These are phyloP conservation scores for Poecile montanus DNA, from an alignment of 2,797 vertebrate genomes.

Conservation along the genomic window DNA sequence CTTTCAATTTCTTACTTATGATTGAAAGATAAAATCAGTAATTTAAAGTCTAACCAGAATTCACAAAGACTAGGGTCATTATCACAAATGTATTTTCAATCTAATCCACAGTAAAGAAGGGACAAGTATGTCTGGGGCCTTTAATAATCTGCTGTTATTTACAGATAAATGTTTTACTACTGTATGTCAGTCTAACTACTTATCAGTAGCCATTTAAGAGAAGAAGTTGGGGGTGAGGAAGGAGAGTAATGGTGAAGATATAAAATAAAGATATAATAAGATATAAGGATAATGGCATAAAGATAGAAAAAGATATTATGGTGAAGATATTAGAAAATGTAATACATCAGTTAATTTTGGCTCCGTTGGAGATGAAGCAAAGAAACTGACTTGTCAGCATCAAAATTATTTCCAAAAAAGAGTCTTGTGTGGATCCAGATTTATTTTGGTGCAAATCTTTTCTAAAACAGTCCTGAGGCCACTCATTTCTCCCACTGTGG, in stretches of 20 bases:
- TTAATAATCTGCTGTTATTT: not conserved
- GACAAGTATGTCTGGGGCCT: not conserved
- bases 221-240: not conserved
- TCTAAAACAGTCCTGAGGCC: not conserved
- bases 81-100: not conserved
- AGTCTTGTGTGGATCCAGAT: not conserved
- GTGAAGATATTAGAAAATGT: not conserved
- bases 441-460: not conserved
- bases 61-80: not conserved
- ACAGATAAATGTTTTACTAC: not conserved
- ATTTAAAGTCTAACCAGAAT: not conserved
- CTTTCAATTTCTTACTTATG: not conserved
- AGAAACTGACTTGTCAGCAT: not conserved
- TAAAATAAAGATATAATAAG: not conserved
- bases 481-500: not conserved
- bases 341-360: not conserved
- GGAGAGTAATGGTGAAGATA: not conserved
- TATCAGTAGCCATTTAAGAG: not conserved
- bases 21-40: not conserved
- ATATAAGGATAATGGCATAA: no score
- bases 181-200: not conserved
- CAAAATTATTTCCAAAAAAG: not conserved
- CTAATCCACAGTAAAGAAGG: not conserved
- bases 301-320: no score
- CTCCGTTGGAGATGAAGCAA: not conserved